A percentile compares a stretch with the other conserved stretches of the same genome.
These are phyloP conservation scores for Australoheros scitulus DNA, from an alignment of 2,113 vertebrate species.

Conservation along the genomic window DNA sequence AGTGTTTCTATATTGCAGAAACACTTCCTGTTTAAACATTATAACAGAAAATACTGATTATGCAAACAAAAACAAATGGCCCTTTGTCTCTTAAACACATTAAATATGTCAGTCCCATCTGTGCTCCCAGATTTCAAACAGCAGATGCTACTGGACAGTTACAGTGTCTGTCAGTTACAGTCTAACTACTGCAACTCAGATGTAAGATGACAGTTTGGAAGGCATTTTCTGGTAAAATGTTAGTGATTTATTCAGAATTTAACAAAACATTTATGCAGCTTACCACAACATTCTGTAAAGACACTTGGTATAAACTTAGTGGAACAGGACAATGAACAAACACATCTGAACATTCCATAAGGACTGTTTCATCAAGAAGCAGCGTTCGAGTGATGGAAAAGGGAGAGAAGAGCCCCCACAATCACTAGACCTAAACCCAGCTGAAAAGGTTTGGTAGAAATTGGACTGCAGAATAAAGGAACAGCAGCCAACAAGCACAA, in stretches of 20 bases:
- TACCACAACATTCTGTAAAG: neutral
- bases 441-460: too few relatives aligned
- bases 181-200: neutral
- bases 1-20: neutral
- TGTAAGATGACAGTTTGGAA: neutral
- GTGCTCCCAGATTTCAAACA: neutral
- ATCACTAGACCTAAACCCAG: too few relatives aligned
- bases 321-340: neutral
- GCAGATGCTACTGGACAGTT: neutral
- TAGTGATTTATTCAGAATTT: neutral
- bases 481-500: too few relatives aligned
- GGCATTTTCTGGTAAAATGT: neutral
- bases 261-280: neutral
- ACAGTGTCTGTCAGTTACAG: neutral
- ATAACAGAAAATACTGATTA: neutral
- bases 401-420: too few relatives aligned
- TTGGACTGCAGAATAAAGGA: too few relatives aligned
- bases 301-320: neutral
- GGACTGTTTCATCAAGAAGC: too few relatives aligned
- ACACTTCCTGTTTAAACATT: neutral
- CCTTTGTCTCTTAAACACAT: neutral
- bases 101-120: neutral
- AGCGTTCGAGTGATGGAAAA: too few relatives aligned
- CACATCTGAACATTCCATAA: neutral
- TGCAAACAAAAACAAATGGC: neutral